These are phyloP conservation scores for Nycticryphes semicollaris DNA, from an alignment of 2,113 vertebrate species.

Conservation along the genomic window DNA sequence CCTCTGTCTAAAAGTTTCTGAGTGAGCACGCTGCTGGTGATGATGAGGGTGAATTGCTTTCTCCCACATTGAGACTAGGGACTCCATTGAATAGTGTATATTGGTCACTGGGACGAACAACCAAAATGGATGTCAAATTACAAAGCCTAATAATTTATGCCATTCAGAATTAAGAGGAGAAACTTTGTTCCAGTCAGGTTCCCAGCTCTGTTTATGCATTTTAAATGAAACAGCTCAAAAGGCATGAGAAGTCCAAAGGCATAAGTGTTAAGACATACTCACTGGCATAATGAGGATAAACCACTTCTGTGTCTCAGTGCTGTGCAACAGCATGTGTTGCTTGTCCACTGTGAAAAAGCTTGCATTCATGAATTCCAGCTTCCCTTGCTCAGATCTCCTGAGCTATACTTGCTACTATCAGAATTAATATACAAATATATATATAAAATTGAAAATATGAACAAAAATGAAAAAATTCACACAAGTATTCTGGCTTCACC, in stretches of 20 bases:
- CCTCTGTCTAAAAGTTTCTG: accelerated
- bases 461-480: neutral
- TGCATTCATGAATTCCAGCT: neutral
- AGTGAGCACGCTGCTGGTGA: neutral
- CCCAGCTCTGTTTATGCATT: neutral
- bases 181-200: neutral
- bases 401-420: neutral
- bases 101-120: neutral
- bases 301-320: neutral
- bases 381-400: neutral
- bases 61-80: accelerated
- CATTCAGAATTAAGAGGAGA: neutral
- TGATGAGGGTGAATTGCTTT: neutral
- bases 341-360: neutral
- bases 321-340: neutral
- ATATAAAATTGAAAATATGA: neutral
- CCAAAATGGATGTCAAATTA: neutral
- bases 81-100: neutral
- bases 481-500: neutral
- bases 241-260: neutral
- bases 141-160: neutral
- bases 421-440: neutral
- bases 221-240: neutral
- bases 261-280: neutral
- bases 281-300: neutral